A percentile compares a stretch with the other conserved stretches of the same genome.
phyloP scores from a whole-genome alignment of 2,113 vertebrate species.

The Orcinus orca region DNA sequence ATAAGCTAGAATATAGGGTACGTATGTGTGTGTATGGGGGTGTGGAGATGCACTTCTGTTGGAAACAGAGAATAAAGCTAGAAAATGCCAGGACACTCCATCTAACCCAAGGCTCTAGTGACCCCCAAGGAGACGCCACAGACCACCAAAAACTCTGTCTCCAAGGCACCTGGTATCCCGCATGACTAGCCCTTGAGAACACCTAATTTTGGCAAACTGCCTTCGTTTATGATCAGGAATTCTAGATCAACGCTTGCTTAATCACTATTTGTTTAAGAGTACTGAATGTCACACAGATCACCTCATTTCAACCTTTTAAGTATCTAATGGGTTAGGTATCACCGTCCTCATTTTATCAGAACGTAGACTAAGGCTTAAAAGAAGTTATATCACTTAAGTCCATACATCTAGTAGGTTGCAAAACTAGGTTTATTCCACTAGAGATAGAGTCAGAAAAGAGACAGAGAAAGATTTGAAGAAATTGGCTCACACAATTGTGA shows the following conservation, averaged over 20 bases:
- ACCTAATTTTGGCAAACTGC: not conserved
- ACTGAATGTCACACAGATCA: not conserved
- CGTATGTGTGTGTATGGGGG: not conserved
- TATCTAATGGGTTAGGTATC: not conserved
- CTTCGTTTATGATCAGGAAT: not conserved
- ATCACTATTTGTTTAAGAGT: not conserved
- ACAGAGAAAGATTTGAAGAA: not conserved
- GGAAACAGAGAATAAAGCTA: not conserved
- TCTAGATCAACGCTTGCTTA: not conserved
- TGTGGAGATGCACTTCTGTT: not conserved
- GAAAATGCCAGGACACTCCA: not conserved
- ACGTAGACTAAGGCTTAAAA: not conserved
- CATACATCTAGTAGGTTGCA: not conserved
- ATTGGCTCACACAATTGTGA: not conserved
- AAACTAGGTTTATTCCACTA: not conserved
- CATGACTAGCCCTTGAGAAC: not conserved
- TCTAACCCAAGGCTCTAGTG: not conserved
- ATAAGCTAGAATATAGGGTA: not conserved
- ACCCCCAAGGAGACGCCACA: not conserved
- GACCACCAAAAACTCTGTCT: not conserved
- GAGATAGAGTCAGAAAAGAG: not conserved
- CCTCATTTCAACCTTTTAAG: not conserved
- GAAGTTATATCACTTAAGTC: not conserved
- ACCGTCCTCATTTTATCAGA: not conserved
- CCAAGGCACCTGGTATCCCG: too few relatives aligned